These are phyloP conservation scores for Lagria hirta DNA, from an alignment of 2,888 invertebrate species.

Conservation along the genomic window DNA sequence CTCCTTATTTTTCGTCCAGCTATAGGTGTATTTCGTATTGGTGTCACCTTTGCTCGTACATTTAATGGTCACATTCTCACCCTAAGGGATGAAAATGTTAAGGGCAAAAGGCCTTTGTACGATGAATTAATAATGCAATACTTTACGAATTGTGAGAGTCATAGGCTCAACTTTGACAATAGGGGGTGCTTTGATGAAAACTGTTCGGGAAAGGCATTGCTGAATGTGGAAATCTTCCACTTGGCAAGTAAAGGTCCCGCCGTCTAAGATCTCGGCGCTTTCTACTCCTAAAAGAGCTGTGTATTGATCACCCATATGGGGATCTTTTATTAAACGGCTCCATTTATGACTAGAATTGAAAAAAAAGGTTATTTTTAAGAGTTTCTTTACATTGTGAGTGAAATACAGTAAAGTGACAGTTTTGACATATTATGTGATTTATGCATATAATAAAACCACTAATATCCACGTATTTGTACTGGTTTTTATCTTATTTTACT, in stretches of 20 bases:
- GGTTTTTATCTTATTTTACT: too few species aligned
- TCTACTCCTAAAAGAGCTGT: conserved; percentile 74
- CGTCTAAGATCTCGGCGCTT: conserved; percentile 68
- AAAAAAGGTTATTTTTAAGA: too few species aligned
- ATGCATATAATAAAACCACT: too few species aligned
- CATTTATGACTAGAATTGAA: conserved; percentile 63
- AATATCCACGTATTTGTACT: too few species aligned
- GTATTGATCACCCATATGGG: conserved; percentile 59
- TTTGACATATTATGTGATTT: too few species aligned
- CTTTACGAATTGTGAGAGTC: conserved; percentile 71
- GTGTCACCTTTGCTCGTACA: conserved; percentile 72
- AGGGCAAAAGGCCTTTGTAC: conserved; percentile 6
- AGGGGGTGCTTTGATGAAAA: conserved; percentile 66
- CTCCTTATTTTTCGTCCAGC: conserved; percentile 79
- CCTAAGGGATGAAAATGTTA: conserved; percentile 54
- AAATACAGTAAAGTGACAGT: too few species aligned
- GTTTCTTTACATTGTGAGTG: too few species aligned
- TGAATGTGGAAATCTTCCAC: conserved; percentile 70
- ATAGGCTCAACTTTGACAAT: conserved; percentile 69
- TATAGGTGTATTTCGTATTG: conserved; percentile 72
- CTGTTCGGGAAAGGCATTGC: conserved; percentile 65
- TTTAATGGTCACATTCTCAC: conserved; percentile 68
- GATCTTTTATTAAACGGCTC: conserved; percentile 59
- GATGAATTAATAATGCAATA: conserved; percentile 44
- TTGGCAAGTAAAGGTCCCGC: conserved; percentile 79